A percentile compares a stretch with the other conserved stretches of the same genome.
Conservation (phyloP, 2,797 vertebrate species). For the Anniella stebbinsi region DNA sequence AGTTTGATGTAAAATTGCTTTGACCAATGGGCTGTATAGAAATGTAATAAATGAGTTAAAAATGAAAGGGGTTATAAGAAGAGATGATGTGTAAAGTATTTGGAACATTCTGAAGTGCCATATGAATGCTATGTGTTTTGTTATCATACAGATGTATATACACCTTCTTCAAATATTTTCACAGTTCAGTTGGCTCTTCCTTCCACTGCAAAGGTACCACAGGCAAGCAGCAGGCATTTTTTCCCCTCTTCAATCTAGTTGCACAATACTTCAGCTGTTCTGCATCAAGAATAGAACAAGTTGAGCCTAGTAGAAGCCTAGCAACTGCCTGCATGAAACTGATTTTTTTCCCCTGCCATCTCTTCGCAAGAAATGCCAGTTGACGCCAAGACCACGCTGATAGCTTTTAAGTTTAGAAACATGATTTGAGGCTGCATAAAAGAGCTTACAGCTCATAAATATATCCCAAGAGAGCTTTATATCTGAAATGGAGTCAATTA, state of each 20-base stretch:
- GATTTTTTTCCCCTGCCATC: not conserved
- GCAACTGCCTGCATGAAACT: not conserved
- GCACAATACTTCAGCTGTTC: not conserved
- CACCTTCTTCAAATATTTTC: not conserved
- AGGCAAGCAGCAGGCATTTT: not conserved
- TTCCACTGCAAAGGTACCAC: not conserved
- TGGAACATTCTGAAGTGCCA: not conserved
- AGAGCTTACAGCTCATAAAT: constrained; percentile 23
- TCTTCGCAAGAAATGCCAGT: constrained; percentile 13
- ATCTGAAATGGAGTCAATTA: constrained; percentile 23
- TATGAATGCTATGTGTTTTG: not conserved
- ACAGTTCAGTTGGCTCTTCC: not conserved
- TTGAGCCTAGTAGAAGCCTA: not conserved
- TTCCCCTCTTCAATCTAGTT: not conserved
- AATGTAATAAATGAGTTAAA: no score
- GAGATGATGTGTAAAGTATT: not conserved
- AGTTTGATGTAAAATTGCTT: not conserved
- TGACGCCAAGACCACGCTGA: constrained; percentile 8
- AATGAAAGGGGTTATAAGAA: not conserved
- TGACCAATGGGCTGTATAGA: not conserved
- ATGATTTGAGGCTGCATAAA: constrained; percentile 1
- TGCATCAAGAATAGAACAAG: not conserved
- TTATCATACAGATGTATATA: not conserved
- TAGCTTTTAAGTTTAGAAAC: constrained; percentile 27
- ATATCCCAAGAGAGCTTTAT: constrained; percentile 22